Conservation (phyloP, 1,140 invertebrate genomes). For the Caenorhabditis remanei region DNA sequence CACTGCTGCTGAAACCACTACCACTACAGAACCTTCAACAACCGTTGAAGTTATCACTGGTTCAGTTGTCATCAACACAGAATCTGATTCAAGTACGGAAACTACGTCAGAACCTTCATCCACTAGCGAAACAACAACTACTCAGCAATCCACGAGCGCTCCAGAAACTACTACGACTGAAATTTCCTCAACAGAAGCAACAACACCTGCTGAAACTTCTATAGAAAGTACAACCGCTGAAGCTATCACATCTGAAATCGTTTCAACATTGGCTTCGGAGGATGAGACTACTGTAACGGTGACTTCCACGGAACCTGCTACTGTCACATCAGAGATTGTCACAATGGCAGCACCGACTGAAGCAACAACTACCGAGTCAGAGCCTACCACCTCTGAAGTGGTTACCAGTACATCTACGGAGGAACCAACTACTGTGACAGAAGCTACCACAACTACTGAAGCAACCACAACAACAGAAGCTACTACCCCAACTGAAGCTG, state of each 20-base stretch:
- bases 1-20: neutral
- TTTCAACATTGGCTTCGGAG: conserved; percentile 10
- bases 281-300: conserved; percentile 10
- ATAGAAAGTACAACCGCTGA: neutral
- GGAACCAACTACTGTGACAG: neutral
- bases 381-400: neutral
- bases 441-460: conserved; percentile 26
- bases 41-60: neutral
- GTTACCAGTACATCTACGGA: neutral
- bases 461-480: neutral
- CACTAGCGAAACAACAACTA: neutral
- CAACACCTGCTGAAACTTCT: neutral
- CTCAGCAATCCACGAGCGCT: neutral
- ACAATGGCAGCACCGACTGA: neutral
- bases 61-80: neutral
- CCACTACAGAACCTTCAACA: neutral
- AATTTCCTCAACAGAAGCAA: neutral
- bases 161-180: neutral
- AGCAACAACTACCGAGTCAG: neutral
- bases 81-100: neutral
- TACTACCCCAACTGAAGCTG: neutral
- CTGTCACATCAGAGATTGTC: no score
- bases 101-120: neutral
- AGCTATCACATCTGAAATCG: neutral
- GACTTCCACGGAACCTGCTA: neutral